A percentile compares a stretch with the other conserved stretches of the same genome.
phyloP scores from a whole-genome alignment of 2,113 vertebrate genomes.

The Cololabis saira region DNA sequence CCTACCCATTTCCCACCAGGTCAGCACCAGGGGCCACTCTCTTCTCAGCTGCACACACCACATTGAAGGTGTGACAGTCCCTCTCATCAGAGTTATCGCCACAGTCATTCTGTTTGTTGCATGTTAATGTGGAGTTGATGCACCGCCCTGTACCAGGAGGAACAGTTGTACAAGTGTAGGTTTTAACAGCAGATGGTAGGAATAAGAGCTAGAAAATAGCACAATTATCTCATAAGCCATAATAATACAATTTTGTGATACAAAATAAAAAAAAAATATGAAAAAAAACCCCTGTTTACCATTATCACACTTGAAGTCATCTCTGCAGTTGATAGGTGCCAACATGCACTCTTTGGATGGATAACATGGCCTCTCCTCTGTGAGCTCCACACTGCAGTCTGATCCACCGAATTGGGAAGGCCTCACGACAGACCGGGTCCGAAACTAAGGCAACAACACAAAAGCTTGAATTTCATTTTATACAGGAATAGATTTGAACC shows the following conservation, averaged over 20 bases:
- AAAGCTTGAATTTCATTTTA: too few relatives aligned
- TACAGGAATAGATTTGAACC: too few relatives aligned
- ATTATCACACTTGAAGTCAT: constrained; percentile 87
- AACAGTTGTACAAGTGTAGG: not conserved
- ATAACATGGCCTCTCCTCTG: constrained; percentile 83
- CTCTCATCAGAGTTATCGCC: constrained; percentile 93
- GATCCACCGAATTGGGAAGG: constrained; percentile 91
- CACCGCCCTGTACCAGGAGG: constrained; percentile 85
- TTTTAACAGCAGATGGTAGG: too few relatives aligned
- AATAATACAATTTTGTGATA: too few relatives aligned
- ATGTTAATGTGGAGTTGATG: constrained; percentile 83
- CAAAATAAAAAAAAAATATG: too few relatives aligned
- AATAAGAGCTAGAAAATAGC: too few relatives aligned
- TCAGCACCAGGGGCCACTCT: constrained; percentile 82
- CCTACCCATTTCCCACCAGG: constrained; percentile 87
- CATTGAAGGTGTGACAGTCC: constrained; percentile 74
- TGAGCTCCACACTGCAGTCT: constrained; percentile 79
- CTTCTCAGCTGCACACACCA: constrained; percentile 74
- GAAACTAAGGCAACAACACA: constrained; percentile 78
- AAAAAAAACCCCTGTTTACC: constrained; percentile 73
- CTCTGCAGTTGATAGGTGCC: constrained; percentile 82
- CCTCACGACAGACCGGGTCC: constrained; percentile 76
- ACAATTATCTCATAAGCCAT: too few relatives aligned
- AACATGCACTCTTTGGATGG: constrained; percentile 86
- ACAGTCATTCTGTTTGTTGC: constrained; percentile 94